Evolutionary conservation across 1,140 invertebrate species (phyloP).

Genomic region (Eueides isabella): DNA sequence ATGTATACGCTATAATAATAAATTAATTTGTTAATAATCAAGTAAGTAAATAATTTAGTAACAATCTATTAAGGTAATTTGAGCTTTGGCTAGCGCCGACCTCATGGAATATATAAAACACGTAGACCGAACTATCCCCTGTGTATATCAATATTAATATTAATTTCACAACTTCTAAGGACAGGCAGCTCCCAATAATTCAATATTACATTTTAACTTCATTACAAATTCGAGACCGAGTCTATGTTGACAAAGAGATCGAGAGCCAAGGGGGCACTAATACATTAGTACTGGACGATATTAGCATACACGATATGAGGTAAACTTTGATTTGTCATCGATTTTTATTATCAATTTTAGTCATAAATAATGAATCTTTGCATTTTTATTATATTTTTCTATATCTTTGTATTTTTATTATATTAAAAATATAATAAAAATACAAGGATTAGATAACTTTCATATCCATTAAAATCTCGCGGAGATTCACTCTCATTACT

Average conservation of each 20-base stretch:
- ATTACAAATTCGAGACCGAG: not conserved
- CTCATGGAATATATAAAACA: not conserved
- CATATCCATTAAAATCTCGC: no score
- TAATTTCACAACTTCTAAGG: not conserved
- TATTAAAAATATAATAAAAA: no score
- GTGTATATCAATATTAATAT: not conserved
- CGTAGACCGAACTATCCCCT: not conserved
- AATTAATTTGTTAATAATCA: no score
- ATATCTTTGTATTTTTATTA: no score
- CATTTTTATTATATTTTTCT: no score
- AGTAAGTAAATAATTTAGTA: no score
- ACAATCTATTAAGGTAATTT: no score
- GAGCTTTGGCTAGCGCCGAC: no score
- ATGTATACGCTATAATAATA: no score
- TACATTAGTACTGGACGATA: not conserved
- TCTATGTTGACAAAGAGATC: not conserved
- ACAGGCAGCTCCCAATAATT: not conserved
- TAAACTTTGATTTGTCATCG: not conserved
- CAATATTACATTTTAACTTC: slow-evolving; percentile 6
- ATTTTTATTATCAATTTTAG: not conserved
- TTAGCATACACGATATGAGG: not conserved
- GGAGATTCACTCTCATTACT: no score
- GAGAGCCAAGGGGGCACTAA: not conserved
- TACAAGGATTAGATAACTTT: no score
- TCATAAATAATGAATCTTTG: no score